A percentile compares a stretch with the other conserved stretches of the same genome.
These are phyloP conservation scores for Ctenomys sociabilis DNA, from an alignment of 2,113 vertebrate species.

Conservation along the genomic window DNA sequence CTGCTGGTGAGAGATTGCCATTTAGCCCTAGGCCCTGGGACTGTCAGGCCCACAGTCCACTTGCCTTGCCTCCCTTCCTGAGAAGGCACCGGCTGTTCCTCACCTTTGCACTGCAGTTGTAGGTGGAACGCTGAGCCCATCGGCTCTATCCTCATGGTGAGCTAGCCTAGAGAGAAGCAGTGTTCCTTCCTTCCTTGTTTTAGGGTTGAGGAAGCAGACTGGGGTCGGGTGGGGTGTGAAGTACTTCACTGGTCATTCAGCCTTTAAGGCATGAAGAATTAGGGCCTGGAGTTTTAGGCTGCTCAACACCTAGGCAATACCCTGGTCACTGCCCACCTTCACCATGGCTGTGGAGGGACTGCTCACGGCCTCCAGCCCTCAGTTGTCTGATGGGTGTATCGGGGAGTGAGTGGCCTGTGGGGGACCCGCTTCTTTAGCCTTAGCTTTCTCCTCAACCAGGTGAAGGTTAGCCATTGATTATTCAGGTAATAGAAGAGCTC, in stretches of 20 bases:
- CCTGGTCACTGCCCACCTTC: neutral
- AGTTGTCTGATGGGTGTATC: neutral
- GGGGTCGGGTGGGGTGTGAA: neutral
- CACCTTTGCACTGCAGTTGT: neutral
- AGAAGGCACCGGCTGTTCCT: neutral
- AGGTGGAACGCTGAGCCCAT: neutral
- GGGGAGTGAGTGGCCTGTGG: neutral
- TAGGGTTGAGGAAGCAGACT: neutral
- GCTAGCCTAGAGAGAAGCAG: neutral
- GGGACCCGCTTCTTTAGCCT: neutral
- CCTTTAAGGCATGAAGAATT: neutral
- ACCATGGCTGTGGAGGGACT: neutral
- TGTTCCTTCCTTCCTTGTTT: neutral
- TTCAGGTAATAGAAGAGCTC: neutral
- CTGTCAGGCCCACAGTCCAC: neutral
- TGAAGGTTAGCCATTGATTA: neutral
- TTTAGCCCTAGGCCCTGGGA: neutral
- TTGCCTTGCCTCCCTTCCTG: neutral
- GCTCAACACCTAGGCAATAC: neutral
- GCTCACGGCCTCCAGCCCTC: neutral
- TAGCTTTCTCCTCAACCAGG: neutral
- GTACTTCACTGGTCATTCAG: neutral
- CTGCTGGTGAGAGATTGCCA: neutral
- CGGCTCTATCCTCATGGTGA: neutral
- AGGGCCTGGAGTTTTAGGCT: neutral